These are phyloP conservation scores for Tyria jacobaeae DNA, from an alignment of 2,888 invertebrate genomes.

Conservation along the genomic window DNA sequence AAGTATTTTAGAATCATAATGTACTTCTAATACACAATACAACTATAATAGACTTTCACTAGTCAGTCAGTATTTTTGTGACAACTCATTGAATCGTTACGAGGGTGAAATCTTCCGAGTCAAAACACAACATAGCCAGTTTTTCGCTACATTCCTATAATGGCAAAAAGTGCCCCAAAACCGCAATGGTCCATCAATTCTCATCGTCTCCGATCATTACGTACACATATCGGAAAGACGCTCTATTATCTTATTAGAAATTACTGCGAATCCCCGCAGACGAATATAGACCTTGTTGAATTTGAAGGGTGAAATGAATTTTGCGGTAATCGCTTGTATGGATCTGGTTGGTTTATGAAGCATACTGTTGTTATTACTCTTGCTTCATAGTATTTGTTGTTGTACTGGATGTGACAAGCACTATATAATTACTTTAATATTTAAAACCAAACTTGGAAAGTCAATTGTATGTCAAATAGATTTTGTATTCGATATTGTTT, in stretches of 20 bases:
- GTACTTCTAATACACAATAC: too few relatives aligned
- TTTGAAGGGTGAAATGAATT: conserved; percentile 6
- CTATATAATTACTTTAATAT: background rate
- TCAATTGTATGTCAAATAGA: too few relatives aligned
- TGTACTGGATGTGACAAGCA: conserved; percentile 33
- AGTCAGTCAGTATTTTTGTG: background rate
- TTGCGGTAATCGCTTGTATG: conserved; percentile 31
- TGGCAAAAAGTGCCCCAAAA: conserved; percentile 41
- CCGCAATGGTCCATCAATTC: conserved; percentile 48
- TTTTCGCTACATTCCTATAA: conserved; percentile 16
- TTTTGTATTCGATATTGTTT: too few relatives aligned
- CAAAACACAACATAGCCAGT: background rate
- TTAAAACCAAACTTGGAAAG: background rate
- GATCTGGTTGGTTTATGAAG: conserved; percentile 45
- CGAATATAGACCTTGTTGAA: conserved; percentile 40
- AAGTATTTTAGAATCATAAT: too few relatives aligned
- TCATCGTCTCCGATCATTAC: conserved; percentile 49
- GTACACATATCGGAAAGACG: conserved; percentile 53
- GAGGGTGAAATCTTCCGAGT: background rate
- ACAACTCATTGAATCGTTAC: background rate
- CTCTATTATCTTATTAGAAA: conserved; percentile 59
- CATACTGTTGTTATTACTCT: conserved; percentile 52
- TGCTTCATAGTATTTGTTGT: conserved; percentile 18
- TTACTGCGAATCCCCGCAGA: conserved; percentile 35
- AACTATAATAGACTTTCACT: too few relatives aligned